Base-by-base conservation (phyloP, 2,888 invertebrate genomes). In the Hipparchia semele region DNA sequence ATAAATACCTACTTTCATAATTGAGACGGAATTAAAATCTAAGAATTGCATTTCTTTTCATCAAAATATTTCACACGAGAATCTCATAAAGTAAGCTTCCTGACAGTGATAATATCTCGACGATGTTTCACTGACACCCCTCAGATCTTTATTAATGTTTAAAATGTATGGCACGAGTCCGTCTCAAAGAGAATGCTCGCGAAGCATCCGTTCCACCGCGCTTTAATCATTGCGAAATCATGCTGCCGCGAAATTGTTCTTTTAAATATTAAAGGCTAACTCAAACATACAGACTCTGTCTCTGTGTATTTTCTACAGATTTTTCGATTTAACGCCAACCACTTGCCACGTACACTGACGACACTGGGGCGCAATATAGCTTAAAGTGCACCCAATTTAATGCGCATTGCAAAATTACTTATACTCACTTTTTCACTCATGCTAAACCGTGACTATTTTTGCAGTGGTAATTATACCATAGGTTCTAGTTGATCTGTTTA, bases 211-310 rank as follows among this genome's bases (percentile, higher is more conserved):
- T 23, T 12, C 51, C 33, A 33, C 23, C 10, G 51, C 62, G 62
- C 51, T 64, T 64, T 65, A 39, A 39, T 39, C 39, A 65, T 65
- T 65, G 65, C 53, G 10, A 53, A 51, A 64, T 64, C 62, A 33
- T 12, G 23, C 51, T 65, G 33, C 51, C 10, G 53, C 10, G 65
- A 33, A 51, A 33, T 23, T 51, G 9, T 33, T 10, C 10, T 54
- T 54, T 49, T 49, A 49, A 49, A 49, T 8, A 6, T 49, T 49
- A 49, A 49, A 49, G 49, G 7, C 49, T 6, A 6, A 49, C 7
- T 0, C 39, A 39, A 5, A 39, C 39, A 39, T 39, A n/a, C n/a
- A 39, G 23, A 39, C 39, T 39, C 39, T 2, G 3, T 39, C 39
- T 39, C 39, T 39, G 39, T 39, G 39, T 39, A 39, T 39, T 39